phyloP scores from a whole-genome alignment of 1,140 invertebrate species.

The Cotesia typhae region DNA sequence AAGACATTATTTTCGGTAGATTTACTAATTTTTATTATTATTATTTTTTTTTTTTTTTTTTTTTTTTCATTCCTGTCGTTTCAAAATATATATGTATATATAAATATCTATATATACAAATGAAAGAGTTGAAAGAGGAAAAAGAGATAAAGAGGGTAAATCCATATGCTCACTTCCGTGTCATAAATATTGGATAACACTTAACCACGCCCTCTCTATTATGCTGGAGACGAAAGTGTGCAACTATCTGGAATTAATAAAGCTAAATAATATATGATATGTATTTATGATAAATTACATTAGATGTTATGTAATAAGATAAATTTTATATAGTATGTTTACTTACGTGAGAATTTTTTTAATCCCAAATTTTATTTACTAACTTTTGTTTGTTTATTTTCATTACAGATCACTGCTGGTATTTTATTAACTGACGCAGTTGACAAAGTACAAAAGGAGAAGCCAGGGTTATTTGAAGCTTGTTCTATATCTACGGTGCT shows the following conservation, averaged over 20 bases:
- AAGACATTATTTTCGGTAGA: neutral
- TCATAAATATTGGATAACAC: slow-evolving; percentile 18
- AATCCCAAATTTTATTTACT: too few relatives aligned
- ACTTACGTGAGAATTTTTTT: neutral
- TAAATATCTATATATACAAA: too few relatives aligned
- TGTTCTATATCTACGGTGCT: too few relatives aligned
- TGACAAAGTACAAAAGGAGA: too few relatives aligned
- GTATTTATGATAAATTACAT: neutral
- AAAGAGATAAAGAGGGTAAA: neutral
- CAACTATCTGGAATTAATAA: slow-evolving; percentile 19
- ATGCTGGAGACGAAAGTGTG: slow-evolving; percentile 13
- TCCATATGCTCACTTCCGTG: slow-evolving; percentile 19
- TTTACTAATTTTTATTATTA: neutral
- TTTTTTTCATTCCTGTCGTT: neutral
- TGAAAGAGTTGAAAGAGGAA: too few relatives aligned
- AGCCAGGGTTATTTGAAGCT: too few relatives aligned
- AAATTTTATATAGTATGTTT: too few relatives aligned
- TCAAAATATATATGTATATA: too few relatives aligned
- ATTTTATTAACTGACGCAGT: too few relatives aligned
- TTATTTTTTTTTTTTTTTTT: neutral
- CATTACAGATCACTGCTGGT: too few relatives aligned
- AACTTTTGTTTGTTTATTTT: too few relatives aligned
- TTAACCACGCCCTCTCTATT: slow-evolving; percentile 19
- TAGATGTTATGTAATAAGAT: too few relatives aligned
- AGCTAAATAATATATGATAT: slow-evolving; percentile 7